Percentiles rank a stretch among this genome's conserved stretches.
phyloP scores from a whole-genome alignment of 2,797 vertebrate species.

The Argya squamiceps region DNA sequence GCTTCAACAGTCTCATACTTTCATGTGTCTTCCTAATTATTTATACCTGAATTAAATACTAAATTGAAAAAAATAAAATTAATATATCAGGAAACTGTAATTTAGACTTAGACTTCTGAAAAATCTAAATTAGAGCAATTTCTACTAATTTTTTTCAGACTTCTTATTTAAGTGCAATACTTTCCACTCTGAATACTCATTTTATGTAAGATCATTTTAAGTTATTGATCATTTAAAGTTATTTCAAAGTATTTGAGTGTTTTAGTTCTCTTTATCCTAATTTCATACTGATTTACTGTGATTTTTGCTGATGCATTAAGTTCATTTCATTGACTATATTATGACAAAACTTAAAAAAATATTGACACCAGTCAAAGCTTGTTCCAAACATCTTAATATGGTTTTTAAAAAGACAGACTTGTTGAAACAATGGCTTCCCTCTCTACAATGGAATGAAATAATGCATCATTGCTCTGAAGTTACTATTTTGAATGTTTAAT shows the following conservation, averaged over 20 bases:
- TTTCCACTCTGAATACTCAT: not conserved
- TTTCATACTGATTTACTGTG: slow-evolving; percentile 3
- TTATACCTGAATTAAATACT: not conserved
- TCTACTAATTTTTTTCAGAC: slow-evolving; percentile 2
- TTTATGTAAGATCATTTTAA: not conserved
- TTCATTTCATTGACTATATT: slow-evolving; percentile 4
- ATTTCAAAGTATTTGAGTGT: not conserved
- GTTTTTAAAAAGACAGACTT: not conserved
- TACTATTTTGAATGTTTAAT: not conserved
- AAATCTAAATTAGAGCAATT: not conserved
- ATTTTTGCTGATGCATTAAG: slow-evolving; percentile 9
- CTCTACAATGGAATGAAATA: not conserved
- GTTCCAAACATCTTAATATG: not conserved
- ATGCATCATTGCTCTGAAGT: not conserved
- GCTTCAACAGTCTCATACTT: not conserved
- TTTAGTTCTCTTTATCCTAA: slow-evolving; percentile 37
- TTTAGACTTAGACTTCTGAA: not conserved
- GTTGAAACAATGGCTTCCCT: not conserved
- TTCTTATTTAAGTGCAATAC: slow-evolving; percentile 25
- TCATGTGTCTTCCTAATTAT: not conserved
- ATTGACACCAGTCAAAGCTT: not conserved
- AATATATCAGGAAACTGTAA: not conserved
- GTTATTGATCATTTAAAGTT: not conserved
- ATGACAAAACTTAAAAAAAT: not conserved
- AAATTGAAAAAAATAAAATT: slow-evolving; percentile 20